Evolutionary conservation across 1,140 invertebrate species (phyloP).

Genomic region (Caerostris darwini): DNA sequence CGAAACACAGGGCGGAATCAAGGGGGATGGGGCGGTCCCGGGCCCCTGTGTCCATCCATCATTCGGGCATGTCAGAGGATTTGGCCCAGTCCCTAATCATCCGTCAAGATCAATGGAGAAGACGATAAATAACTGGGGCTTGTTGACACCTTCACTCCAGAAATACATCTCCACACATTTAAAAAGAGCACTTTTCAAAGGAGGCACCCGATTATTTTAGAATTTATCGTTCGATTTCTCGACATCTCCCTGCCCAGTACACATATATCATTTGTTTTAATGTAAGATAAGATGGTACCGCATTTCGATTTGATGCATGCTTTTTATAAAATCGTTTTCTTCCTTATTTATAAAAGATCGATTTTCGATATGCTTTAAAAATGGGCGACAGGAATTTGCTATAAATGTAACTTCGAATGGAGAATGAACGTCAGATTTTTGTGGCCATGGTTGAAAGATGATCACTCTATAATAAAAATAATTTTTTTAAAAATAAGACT

Average conservation of each 20-base stretch:
- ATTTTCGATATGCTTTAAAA: too few species aligned
- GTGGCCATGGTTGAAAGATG: too few species aligned
- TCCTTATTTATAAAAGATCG: background rate
- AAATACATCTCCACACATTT: slow-evolving; percentile 24
- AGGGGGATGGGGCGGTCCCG: background rate
- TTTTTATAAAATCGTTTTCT: background rate
- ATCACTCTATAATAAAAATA: too few species aligned
- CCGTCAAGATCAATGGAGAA: slow-evolving; percentile 14
- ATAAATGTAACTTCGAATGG: too few species aligned
- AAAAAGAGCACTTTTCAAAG: background rate
- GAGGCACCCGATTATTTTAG: background rate
- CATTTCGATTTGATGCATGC: background rate
- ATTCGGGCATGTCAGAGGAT: background rate
- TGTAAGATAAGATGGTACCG: background rate
- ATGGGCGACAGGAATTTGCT: too few species aligned
- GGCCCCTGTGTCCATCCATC: background rate
- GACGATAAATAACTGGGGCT: slow-evolving; percentile 23
- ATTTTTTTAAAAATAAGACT: too few species aligned
- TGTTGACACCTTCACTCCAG: background rate
- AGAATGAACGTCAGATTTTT: too few species aligned
- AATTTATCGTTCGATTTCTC: background rate
- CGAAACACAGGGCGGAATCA: background rate
- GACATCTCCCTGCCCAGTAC: background rate
- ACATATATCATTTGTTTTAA: background rate
- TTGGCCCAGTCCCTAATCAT: background rate